Base-by-base conservation (phyloP, 2,888 invertebrate species). In the Gryllus longicercus region DNA sequence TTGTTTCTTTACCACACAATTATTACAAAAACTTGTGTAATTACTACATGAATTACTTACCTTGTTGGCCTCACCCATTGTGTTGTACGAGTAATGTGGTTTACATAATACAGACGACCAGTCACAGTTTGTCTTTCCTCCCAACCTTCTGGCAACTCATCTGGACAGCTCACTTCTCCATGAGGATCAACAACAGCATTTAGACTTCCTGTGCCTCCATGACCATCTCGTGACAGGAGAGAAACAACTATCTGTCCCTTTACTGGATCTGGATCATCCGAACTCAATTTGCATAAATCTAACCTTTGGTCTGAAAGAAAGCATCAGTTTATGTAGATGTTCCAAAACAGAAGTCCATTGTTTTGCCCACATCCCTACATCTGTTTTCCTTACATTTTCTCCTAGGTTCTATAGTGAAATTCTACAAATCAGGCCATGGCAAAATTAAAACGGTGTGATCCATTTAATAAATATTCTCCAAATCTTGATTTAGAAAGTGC, bases 201-300 rank as follows among this genome's bases (percentile, higher is more conserved):
- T 82, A 87, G 88, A 78, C 87, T 87, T 81, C 88, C 87, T 21
- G 94, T 93, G 77, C 94, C 93, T 11, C 87, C 87, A 11, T 95
- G 94, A 1, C 96, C 95, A 87, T 98, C 98, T 76, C 97, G 91
- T 0, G 97, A 96, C 85, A 97, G 90, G 78, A 98, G 89, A 18
- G 97, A 97, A 81, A 98, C 94, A 77, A 98, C 97, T 80, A 98
- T 96, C 89, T 98, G 97, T 2, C 98, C 98, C 83, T 95, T 93
- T 3, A 98, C 96, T 74, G 94, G 93, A 84, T 97, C 96, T 78
- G 93, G 92, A 86, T 97, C 97, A 83, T 95, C 95, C 18, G 93
- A 91, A 81, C 93, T 93, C 82, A 95, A 94, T 87, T 96, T 96
- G 85, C 95, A 94, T 85, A 98, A 89, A 87, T 98, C 97, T 85